phyloP scores from a whole-genome alignment of 2,797 vertebrate species.

The Martes flavigula region DNA sequence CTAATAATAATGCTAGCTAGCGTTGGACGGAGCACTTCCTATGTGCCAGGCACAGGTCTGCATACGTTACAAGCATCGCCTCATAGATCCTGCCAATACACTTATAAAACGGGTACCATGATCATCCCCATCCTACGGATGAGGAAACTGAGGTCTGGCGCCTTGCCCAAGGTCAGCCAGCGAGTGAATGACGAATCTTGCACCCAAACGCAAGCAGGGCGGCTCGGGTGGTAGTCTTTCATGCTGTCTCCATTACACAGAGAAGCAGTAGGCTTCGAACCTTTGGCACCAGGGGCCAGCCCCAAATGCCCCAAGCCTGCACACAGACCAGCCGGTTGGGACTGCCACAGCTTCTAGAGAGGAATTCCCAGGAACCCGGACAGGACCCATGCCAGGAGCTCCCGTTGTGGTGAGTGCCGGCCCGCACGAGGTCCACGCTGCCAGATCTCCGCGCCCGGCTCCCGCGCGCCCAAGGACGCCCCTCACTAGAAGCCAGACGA shows the following conservation, averaged over 20 bases:
- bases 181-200: neutral
- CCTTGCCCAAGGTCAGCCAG: conserved; percentile 66
- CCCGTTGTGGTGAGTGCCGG: neutral
- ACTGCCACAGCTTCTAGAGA: neutral
- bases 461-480: neutral
- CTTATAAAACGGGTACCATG: neutral
- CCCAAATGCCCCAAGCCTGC: neutral
- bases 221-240: neutral
- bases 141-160: conserved; percentile 40
- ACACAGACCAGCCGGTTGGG: neutral
- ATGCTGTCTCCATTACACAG: neutral
- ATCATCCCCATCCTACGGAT: conserved; percentile 14
- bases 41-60: neutral
- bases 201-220: neutral
- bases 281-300: neutral
- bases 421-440: neutral
- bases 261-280: conserved; percentile 42
- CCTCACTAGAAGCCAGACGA: neutral
- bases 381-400: neutral
- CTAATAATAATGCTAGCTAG: neutral
- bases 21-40: neutral
- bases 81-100: neutral
- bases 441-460: neutral
- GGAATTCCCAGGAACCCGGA: neutral
- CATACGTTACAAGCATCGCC: neutral